Base-by-base conservation (phyloP, 2,888 invertebrate genomes). In the Miltochrista miniata region DNA sequence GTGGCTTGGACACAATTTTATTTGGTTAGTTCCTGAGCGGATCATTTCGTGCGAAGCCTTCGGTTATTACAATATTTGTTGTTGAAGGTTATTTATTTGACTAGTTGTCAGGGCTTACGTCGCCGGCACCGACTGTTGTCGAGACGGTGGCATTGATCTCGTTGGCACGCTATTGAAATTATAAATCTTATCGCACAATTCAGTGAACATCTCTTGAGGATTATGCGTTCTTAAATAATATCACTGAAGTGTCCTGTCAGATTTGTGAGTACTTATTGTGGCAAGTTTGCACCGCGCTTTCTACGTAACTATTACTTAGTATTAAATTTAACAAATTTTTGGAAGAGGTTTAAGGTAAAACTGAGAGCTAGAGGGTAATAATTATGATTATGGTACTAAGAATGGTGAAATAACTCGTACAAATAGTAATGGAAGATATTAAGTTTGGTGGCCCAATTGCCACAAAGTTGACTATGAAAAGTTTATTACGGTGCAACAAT, bases 31-130 rank as follows among this genome's bases (percentile, higher is more conserved):
- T 58, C 66, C 48, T 48, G 55, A 36, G 53, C 47, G 60, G 61
- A 70, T 73, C 60, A 67, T 72, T 73, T 64, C 61, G 66, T 54
- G 67, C 65, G 68, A 61, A 59, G 58, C 57, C 76, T 68, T 72
- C 59, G 64, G 80, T 85, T 88, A 87, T 87, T 88, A 88, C 85
- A 87, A 89, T 88, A 89, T 89, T 89, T 88, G 89, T 87, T 87
- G 84, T 86, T 81, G 78, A 73, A 79, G 59, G 73, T 86, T 84
- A 87, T 87, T 89, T 88, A 89, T 88, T 82, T 83, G 81, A 81
- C 73, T 82, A 81, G 81, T 78, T 81, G 82, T 77, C 80, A 72
- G 74, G 60, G 72, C 62, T 79, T 74, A 77, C 61, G 70, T 70
- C 70, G 78, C 72, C 84, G 81, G 78, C 72, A 58, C 54, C 67